Conservation (phyloP, 2,888 invertebrate genomes). For the Meganola albula region DNA sequence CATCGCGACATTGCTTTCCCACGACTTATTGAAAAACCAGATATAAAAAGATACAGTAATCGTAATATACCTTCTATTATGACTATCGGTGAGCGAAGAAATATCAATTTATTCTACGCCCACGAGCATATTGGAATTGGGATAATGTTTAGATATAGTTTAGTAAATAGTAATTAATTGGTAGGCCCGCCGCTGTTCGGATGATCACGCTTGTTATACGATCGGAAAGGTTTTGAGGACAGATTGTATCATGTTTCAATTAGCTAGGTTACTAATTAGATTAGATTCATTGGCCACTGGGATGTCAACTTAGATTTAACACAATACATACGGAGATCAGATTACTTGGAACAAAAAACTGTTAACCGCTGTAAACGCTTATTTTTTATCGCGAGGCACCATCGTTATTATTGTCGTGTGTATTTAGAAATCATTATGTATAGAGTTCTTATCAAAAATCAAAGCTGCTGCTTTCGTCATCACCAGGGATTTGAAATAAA, state of each 20-base stretch:
- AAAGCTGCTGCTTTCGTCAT: too few relatives aligned
- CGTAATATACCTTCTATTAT: slow-evolving; percentile 38
- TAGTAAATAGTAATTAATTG: slow-evolving; percentile 39
- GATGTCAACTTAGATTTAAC: slow-evolving; percentile 14
- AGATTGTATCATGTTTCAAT: slow-evolving; percentile 31
- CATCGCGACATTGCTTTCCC: slow-evolving; percentile 55
- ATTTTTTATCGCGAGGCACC: too few relatives aligned
- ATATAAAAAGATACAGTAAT: slow-evolving; percentile 39
- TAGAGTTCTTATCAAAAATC: too few relatives aligned
- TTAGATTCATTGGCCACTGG: slow-evolving; percentile 18
- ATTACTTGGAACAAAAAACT: too few relatives aligned
- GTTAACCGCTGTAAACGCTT: too few relatives aligned
- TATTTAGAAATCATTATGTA: too few relatives aligned
- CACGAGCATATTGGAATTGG: too few relatives aligned
- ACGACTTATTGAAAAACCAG: slow-evolving; percentile 54
- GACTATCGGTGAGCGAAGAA: slow-evolving; percentile 47
- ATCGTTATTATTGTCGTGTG: too few relatives aligned
- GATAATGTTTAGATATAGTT: slow-evolving; percentile 25
- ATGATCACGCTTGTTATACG: slow-evolving; percentile 27
- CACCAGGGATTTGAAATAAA: too few relatives aligned
- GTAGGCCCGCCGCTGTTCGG: slow-evolving; percentile 26
- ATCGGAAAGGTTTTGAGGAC: slow-evolving; percentile 24
- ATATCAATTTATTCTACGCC: slow-evolving; percentile 41
- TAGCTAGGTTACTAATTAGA: slow-evolving; percentile 29
- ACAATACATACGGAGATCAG: too few relatives aligned